Percentiles rank a stretch among this genome's conserved stretches.
phyloP scores from a whole-genome alignment of 2,888 invertebrate genomes.

The Rhingia campestris region DNA sequence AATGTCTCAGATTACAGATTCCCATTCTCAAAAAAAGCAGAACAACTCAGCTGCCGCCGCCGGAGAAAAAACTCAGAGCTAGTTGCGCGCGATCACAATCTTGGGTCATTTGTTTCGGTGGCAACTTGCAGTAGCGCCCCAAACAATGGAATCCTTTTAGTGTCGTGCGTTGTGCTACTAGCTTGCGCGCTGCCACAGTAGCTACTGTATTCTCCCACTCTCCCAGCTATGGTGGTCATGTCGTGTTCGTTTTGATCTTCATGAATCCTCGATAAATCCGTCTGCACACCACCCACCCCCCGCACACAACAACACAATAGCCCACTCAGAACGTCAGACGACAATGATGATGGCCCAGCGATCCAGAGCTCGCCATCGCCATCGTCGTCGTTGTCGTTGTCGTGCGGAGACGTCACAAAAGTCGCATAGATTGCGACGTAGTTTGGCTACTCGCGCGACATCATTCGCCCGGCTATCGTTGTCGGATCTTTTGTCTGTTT shows the following conservation, averaged over 20 bases:
- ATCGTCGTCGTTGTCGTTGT: slow-evolving; percentile 54
- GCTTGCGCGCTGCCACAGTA: slow-evolving; percentile 40
- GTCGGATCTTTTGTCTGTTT: slow-evolving; percentile 76
- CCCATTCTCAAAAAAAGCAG: slow-evolving; percentile 41
- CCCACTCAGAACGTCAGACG: slow-evolving; percentile 73
- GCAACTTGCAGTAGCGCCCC: slow-evolving; percentile 60
- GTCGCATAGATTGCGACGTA: slow-evolving; percentile 50
- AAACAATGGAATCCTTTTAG: slow-evolving; percentile 77
- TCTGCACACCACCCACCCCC: slow-evolving; percentile 37
- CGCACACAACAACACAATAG: slow-evolving; percentile 56
- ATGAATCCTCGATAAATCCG: slow-evolving; percentile 65
- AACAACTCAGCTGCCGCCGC: slow-evolving; percentile 4
- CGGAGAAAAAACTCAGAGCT: slow-evolving; percentile 10
- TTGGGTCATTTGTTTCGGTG: slow-evolving; percentile 72
- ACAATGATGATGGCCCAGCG: slow-evolving; percentile 66
- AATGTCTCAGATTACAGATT: slow-evolving; percentile 75
- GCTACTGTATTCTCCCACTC: slow-evolving; percentile 30
- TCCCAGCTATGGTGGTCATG: slow-evolving; percentile 62
- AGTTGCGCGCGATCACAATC: slow-evolving; percentile 62
- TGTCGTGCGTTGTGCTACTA: slow-evolving; percentile 69
- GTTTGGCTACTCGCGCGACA: slow-evolving; percentile 67
- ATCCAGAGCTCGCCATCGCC: not conserved
- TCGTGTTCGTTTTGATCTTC: slow-evolving; percentile 69
- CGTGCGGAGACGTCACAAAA: slow-evolving; percentile 71
- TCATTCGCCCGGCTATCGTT: slow-evolving; percentile 71